Evolutionary conservation across 2,797 vertebrate genomes (phyloP).

Genomic region (Diplodus puntazzo): DNA sequence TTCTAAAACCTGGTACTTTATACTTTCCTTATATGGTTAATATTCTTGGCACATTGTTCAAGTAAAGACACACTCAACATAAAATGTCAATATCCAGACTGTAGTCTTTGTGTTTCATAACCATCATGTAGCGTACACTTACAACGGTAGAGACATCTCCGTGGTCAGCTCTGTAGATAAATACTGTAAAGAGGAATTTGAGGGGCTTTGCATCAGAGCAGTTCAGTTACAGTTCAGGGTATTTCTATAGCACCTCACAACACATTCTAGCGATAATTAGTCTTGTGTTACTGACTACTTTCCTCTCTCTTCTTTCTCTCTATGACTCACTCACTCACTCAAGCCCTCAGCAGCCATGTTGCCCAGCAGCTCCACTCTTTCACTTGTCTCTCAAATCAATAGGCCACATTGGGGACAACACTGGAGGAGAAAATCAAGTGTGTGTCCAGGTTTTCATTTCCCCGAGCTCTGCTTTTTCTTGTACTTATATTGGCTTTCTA

Average conservation of each 20-base stretch:
- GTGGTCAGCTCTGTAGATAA: no score
- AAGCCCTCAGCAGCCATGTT: slow-evolving; percentile 3
- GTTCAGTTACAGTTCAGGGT: background rate
- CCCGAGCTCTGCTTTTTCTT: slow-evolving; percentile 27
- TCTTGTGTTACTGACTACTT: background rate
- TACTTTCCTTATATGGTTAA: no score
- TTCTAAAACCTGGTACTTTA: no score
- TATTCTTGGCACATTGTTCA: background rate
- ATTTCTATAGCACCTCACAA: background rate
- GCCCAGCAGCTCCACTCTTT: slow-evolving; percentile 37
- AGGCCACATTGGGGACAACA: slow-evolving; percentile 36
- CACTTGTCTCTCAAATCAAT: slow-evolving; percentile 51
- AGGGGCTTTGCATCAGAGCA: background rate
- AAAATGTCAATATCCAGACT: background rate
- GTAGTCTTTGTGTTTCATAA: background rate
- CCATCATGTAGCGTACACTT: no score
- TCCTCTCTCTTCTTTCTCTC: background rate
- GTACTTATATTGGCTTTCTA: slow-evolving; percentile 48
- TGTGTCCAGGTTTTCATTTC: slow-evolving; percentile 49
- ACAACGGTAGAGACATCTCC: no score
- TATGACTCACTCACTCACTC: slow-evolving; percentile 5
- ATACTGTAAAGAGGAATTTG: background rate
- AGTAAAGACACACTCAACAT: background rate
- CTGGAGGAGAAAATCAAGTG: slow-evolving; percentile 28
- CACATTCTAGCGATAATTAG: background rate